Evolutionary conservation across 2,113 vertebrate genomes (phyloP).

Genomic region (Oophaga pumilio): DNA sequence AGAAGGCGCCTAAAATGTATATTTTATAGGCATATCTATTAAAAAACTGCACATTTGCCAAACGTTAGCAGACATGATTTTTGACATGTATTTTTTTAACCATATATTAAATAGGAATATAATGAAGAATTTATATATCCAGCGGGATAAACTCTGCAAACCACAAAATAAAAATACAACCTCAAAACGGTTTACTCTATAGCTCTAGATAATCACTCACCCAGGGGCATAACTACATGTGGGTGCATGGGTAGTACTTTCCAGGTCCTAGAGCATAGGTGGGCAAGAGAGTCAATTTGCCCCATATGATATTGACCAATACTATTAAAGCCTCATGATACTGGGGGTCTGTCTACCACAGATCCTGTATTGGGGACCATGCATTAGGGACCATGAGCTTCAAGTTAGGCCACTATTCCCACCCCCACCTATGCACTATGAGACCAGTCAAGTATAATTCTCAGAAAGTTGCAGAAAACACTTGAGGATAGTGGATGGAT

Average conservation of each 20-base stretch:
- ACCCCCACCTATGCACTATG: neutral
- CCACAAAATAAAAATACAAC: neutral
- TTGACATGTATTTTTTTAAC: neutral
- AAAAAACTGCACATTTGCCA: neutral
- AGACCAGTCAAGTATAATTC: neutral
- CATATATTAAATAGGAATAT: neutral
- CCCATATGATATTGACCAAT: too few relatives aligned
- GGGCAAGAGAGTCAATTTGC: too few relatives aligned
- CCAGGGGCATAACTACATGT: too few relatives aligned
- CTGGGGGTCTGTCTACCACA: too few relatives aligned
- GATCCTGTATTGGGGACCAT: too few relatives aligned
- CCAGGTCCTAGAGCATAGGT: too few relatives aligned
- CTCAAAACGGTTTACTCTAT: neutral
- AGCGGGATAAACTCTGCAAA: neutral
- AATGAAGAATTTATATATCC: neutral
- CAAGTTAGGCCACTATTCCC: neutral
- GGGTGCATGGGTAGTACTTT: too few relatives aligned
- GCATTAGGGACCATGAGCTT: too few relatives aligned
- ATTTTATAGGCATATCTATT: neutral
- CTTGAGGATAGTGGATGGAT: neutral
- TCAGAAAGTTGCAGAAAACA: neutral
- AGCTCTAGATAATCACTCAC: neutral
- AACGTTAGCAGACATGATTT: neutral
- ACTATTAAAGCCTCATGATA: too few relatives aligned
- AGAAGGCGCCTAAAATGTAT: neutral